Evolutionary conservation across 1,140 invertebrate genomes (phyloP), one percentile per base, ranked within the genome.

Genomic region (Danaus plexippus): DNA sequence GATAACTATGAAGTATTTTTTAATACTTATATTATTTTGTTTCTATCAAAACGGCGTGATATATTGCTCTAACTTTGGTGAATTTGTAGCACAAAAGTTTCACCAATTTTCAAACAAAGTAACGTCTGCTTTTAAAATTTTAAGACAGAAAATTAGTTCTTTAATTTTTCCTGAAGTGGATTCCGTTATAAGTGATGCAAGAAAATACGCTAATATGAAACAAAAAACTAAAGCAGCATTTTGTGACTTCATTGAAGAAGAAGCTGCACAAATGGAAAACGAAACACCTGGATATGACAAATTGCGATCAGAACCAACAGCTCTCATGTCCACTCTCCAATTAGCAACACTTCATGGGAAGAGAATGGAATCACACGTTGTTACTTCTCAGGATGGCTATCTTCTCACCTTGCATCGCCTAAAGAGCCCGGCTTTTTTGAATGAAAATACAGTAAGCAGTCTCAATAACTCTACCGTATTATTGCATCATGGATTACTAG

Each of bases 401-500:
- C 52, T 77, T 42, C 49, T 81, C 10, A 90, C 89, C 2, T 47
- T 94, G 11, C 93, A 94, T 73, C 85, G 93, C 42, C 92, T 95
- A 61, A 89, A 89, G 12, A 58, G 40, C 32, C 44, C 22, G 22
- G 22, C 81, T 12, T 52, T 18, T 40, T 9, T 12, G 32, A 5
- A 15, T 12, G 56, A 44, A 41, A 10, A n/a, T 18, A 53, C 43
- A n/a, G 43, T 49, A 18, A 32, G 32, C 43, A 52, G 9, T 11
- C 9, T 15, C 63, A 11, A 15, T 9, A 73, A 11, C 11, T 77
- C 15, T 47, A 73, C 74, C 47, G 88, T 94, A 8, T 88, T 92
- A 43, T 73, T 95, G 1, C 93, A 95, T 71, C 94, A 96, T 75
- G 95, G 94, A 1, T 81, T 95, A 8, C 75, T 95, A 0, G 91